These are phyloP conservation scores for Bugula neritina DNA, from an alignment of 2,888 invertebrate species.

Conservation along the genomic window DNA sequence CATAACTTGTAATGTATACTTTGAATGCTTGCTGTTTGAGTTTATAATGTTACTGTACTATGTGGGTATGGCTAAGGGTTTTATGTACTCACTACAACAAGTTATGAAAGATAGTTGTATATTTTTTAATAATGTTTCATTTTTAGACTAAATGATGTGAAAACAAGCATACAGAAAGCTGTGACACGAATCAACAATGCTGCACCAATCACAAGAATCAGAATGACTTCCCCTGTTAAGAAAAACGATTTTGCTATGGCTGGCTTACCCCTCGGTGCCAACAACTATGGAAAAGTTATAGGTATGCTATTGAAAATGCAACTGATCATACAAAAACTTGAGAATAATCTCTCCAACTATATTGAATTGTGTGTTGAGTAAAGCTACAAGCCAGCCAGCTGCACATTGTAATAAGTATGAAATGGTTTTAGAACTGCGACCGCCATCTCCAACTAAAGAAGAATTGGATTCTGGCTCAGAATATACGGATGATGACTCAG, in stretches of 20 bases:
- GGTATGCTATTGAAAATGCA: no score
- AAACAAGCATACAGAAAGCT: slow-evolving; percentile 12
- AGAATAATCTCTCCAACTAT: no score
- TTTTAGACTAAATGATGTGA: neutral
- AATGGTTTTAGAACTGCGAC: slow-evolving; percentile 16
- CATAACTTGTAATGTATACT: no score
- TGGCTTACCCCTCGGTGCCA: slow-evolving; percentile 1
- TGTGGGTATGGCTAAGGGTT: no score
- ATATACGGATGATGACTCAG: slow-evolving; percentile 9
- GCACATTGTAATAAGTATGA: neutral
- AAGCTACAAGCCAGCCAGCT: no score
- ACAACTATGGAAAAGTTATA: slow-evolving; percentile 15
- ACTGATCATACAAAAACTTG: neutral
- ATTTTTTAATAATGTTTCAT: no score
- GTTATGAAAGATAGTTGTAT: no score
- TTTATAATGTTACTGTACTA: no score
- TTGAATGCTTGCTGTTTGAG: no score
- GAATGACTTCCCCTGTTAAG: neutral
- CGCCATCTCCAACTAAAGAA: slow-evolving; percentile 2
- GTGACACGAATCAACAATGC: neutral
- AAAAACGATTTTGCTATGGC: slow-evolving; percentile 8
- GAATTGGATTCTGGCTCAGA: neutral
- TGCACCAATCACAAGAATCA: neutral
- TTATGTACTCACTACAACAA: no score
- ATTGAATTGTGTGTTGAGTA: no score